Percentiles rank a stretch among this genome's conserved stretches.
Evolutionary conservation across 64 coral and sea anemone genomes (phyloP).

Genomic region (Montipora cactus): DNA sequence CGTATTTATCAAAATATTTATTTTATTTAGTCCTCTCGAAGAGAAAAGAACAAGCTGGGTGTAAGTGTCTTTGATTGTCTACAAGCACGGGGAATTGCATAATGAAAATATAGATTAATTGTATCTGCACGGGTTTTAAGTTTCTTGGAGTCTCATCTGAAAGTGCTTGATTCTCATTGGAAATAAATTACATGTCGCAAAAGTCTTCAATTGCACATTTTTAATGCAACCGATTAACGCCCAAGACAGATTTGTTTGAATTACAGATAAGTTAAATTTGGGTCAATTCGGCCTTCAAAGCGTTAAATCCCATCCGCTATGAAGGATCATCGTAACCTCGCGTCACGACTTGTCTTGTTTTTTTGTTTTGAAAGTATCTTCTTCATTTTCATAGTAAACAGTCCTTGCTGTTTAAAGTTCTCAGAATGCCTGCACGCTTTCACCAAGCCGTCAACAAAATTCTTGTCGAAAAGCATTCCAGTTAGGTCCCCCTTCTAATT

Average conservation of each 20-base stretch:
- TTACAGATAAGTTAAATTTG: not conserved
- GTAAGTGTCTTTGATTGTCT: not conserved
- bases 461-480: not conserved
- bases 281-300: not conserved
- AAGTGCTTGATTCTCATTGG: no score
- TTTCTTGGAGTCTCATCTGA: not conserved
- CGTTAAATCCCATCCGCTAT: not conserved
- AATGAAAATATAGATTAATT: not conserved
- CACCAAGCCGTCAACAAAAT: not conserved
- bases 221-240: no score
- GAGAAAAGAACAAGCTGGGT: not conserved
- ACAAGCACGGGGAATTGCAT: not conserved
- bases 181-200: no score
- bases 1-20: constrained; percentile 8
- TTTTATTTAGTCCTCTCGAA: not conserved
- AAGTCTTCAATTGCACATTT: no score
- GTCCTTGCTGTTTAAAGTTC: not conserved
- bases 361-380: not conserved
- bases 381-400: not conserved
- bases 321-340: not conserved
- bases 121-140: not conserved
- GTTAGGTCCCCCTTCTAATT: not conserved
- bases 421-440: not conserved
- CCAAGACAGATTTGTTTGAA: not conserved
- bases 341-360: not conserved